A percentile compares a stretch with the other conserved stretches of the same genome.
phyloP scores from a whole-genome alignment of 1,140 invertebrate genomes.

The Caligus rogercresseyi region DNA sequence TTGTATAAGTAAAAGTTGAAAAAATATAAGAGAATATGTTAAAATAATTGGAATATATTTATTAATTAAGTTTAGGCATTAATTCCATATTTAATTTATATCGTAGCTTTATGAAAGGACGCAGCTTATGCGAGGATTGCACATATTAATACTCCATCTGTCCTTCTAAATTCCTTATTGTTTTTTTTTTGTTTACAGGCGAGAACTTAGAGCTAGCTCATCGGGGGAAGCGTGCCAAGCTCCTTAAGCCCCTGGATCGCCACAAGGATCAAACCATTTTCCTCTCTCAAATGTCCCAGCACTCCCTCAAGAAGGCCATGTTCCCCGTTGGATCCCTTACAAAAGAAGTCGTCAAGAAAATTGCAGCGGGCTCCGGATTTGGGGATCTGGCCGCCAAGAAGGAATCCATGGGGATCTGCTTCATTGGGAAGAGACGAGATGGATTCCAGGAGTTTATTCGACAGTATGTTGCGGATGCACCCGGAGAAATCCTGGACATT shows the following conservation, averaged over 20 bases:
- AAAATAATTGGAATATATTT: no score
- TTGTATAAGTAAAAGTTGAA: no score
- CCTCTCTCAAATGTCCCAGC: conserved; percentile 59
- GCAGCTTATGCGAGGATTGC: no score
- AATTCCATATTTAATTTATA: no score
- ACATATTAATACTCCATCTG: no score
- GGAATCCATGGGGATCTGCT: conserved; percentile 92
- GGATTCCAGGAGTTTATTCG: conserved; percentile 39
- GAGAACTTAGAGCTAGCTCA: conserved; percentile 5
- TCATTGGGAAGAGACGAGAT: conserved; percentile 49
- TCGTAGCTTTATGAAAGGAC: no score
- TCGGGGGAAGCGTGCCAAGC: conserved; percentile 37
- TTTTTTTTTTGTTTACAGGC: conserved; percentile 33
- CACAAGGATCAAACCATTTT: conserved; percentile 93
- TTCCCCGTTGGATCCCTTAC: conserved; percentile 64
- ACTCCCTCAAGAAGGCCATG: conserved; percentile 56
- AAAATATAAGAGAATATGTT: no score
- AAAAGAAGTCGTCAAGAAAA: conserved; percentile 46
- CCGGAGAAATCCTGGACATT: conserved; percentile 64
- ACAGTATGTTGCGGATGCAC: conserved; percentile 58
- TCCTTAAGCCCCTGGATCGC: conserved; percentile 52
- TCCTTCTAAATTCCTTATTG: conserved; percentile 51
- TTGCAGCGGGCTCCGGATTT: conserved; percentile 52
- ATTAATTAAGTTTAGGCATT: no score
- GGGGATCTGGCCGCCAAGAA: conserved; percentile 55